A percentile compares a stretch with the other conserved stretches of the same genome.
phyloP scores from a whole-genome alignment of 2,888 invertebrate genomes.

The Diadegma fenestrale region DNA sequence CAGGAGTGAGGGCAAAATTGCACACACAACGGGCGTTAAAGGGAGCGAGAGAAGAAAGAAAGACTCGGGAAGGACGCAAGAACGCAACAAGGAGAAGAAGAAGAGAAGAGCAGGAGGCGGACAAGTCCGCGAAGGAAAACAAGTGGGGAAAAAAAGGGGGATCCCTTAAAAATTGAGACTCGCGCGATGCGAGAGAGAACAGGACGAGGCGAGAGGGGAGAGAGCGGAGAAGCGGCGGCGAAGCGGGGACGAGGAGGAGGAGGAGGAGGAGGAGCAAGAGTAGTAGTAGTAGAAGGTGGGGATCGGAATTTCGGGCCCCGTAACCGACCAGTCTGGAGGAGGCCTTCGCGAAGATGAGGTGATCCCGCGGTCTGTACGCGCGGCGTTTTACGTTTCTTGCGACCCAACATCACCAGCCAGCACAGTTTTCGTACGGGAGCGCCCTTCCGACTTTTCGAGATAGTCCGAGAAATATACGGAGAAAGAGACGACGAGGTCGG shows the following conservation, averaged over 20 bases:
- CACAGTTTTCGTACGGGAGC: slow-evolving; percentile 1
- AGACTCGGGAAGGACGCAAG: slow-evolving; percentile 60
- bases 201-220: background rate
- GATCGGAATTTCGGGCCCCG: slow-evolving; percentile 84
- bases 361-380: slow-evolving; percentile 72
- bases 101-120: slow-evolving; percentile 40
- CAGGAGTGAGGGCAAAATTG: slow-evolving; percentile 59
- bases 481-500: slow-evolving; percentile 33
- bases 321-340: slow-evolving; percentile 84
- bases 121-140: slow-evolving; percentile 77
- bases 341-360: slow-evolving; percentile 84
- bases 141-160: slow-evolving; percentile 80
- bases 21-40: slow-evolving; percentile 52
- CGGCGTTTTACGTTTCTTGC: slow-evolving; percentile 63
- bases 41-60: slow-evolving; percentile 76
- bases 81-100: too few species aligned
- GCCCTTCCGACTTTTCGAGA: background rate
- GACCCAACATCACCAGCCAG: slow-evolving; percentile 51
- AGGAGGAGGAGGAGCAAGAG: slow-evolving; percentile 24
- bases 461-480: slow-evolving; percentile 13
- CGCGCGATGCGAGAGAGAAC: slow-evolving; percentile 49
- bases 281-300: slow-evolving; percentile 78
- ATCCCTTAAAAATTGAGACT: slow-evolving; percentile 84
- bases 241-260: slow-evolving; percentile 19
- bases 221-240: slow-evolving; percentile 17